Evolutionary conservation across 35 echinoderm and acorn worm species (phyloP), one percentile per base, ranked within the genome.

Genomic region (Strongylocentrotus purpuratus): DNA sequence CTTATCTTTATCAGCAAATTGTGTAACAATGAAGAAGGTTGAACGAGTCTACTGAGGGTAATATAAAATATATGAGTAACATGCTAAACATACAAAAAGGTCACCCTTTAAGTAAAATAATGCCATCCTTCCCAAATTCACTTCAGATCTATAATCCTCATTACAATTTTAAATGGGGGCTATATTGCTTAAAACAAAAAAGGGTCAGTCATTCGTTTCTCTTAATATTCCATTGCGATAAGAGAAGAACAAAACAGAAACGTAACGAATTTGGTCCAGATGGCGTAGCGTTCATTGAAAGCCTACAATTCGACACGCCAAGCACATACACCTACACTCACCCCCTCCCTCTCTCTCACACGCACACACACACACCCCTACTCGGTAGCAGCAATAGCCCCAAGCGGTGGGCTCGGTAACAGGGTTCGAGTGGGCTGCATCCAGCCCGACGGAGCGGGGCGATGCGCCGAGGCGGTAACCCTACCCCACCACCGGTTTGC

Each of bases 391-490:
- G 65, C 91, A 93, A 93, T 93, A 93, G 91, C 91, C 91, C 45
- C 46, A 46, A 93, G 91, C 91, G 45, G 46, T 93, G 48, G 91
- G 91, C 33, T 93, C 91, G 48, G 91, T 93, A 93, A 48, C 91
- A 28, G 48, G 31, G 32, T 58, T 31, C 32, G 91, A 93, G 91
- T 45, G 87, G 87, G 91, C 5, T 46, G 91, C 45, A 93, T 31
- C 31, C 91, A 58, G 91, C 17, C 91, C n/a, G 48, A 32, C 91
- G 45, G 91, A 58, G 91, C 91, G 18, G 91, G 33, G 91, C 48
- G 91, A 47, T 93, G 91, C 20, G 46, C 91, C 91, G 91, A 93
- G 10, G 91, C 48, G 33, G 91, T 93, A 93, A 93, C 91, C 91
- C 91, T 48, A 93, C 18, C 48, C 91, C 46, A 28, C 45, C 91